Conservation (phyloP, 2,113 vertebrate species). For the Ursus arctos region DNA sequence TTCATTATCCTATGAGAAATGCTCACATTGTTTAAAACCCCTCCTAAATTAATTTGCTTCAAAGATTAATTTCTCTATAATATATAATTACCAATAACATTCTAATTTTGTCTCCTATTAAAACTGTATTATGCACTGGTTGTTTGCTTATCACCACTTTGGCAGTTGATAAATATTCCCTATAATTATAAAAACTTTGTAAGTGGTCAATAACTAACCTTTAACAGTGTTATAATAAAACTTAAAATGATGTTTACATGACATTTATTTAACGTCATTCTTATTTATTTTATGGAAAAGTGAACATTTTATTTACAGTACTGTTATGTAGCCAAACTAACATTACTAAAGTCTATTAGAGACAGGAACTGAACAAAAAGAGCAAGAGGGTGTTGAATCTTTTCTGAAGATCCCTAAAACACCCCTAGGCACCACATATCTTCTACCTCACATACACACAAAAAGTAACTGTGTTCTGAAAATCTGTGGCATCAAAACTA, state of each 20-base stretch:
- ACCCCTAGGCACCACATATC: not conserved
- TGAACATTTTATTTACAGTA: not conserved
- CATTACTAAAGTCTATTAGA: not conserved
- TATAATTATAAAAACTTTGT: not conserved
- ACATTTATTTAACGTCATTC: not conserved
- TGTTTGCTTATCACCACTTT: not conserved
- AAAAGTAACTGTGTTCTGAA: not conserved
- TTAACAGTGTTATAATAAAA: slow-evolving; percentile 1
- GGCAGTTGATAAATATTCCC: not conserved
- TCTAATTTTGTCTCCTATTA: slow-evolving; percentile 1
- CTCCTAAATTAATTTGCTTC: slow-evolving; percentile 20
- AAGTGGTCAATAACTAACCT: not conserved
- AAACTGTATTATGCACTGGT: not conserved
- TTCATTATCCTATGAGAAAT: not conserved
- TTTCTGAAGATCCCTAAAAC: not conserved
- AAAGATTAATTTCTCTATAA: slow-evolving; percentile 15
- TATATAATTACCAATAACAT: not conserved
- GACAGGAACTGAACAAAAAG: not conserved
- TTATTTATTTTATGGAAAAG: slow-evolving; percentile 9
- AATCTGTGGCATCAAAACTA: not conserved
- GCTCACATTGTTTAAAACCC: not conserved
- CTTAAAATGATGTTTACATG: not conserved
- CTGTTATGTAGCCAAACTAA: not conserved
- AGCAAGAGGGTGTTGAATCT: not conserved
- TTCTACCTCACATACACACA: not conserved